Conservation (phyloP, 2,113 vertebrate species). For the Gavialis gangeticus region DNA sequence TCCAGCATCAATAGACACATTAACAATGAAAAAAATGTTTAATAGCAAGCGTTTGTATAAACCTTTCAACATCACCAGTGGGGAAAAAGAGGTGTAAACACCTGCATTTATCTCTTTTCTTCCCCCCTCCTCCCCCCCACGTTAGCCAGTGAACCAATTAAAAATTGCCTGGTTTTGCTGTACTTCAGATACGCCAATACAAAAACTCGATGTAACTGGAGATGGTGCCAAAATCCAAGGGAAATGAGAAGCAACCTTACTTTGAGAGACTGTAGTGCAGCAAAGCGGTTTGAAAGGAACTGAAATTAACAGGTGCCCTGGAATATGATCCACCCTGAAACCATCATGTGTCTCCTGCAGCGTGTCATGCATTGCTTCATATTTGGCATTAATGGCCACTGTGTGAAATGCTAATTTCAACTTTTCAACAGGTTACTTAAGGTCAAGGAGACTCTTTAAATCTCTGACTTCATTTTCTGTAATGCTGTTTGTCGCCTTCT, state of each 20-base stretch:
- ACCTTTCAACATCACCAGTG: rapidly evolving
- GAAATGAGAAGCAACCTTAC: background rate
- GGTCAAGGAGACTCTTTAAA: background rate
- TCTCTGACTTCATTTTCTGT: background rate
- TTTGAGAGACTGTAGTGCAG: background rate
- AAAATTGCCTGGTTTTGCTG: background rate
- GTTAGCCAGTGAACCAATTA: background rate
- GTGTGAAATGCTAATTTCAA: background rate
- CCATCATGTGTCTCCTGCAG: background rate
- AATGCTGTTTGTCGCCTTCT: background rate
- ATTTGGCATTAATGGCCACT: background rate
- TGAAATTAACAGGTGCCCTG: conserved; percentile 14
- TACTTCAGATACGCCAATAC: background rate
- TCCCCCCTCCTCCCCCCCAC: too few relatives aligned
- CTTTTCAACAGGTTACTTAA: background rate
- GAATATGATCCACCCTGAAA: background rate
- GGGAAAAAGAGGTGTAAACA: background rate
- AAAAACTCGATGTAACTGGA: background rate
- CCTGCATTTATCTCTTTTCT: background rate
- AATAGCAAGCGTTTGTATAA: rapidly evolving
- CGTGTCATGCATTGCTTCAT: background rate
- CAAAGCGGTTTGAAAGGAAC: conserved; percentile 11
- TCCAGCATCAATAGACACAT: background rate
- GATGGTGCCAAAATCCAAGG: background rate
- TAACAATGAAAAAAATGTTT: background rate